Evolutionary conservation across 2,113 vertebrate genomes (phyloP), one percentile per base, ranked within the genome.

Genomic region (Paracanthobrama guichenoti): DNA sequence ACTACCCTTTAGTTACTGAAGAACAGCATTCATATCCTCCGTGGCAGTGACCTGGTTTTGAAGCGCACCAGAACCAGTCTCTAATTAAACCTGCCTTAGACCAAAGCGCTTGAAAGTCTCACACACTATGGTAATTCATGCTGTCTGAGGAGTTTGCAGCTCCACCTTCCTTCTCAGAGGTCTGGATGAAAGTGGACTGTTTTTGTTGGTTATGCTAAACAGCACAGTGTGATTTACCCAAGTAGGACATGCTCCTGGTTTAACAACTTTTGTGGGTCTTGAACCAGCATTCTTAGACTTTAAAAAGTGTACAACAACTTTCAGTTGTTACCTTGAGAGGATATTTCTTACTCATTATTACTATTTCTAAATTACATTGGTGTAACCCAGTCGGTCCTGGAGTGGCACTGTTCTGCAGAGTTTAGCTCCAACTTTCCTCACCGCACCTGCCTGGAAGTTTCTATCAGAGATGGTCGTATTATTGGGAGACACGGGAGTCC

Each of bases 151-250:
- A 77, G 28, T 35, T 77, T 6, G 10, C 75, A 7, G 75, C 75
- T 77, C 75, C 24, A 72, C 39, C 69, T 72, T 72, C 22, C 42
- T 44, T 72, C 39, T 75, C 48, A 48, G 73, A 75, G 48, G 44
- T 75, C 73, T 16, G 73, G 73, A 75, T 75, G 48, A 75, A 75
- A 50, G 75, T 77, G 75, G 75, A 55, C 53, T 77, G 53, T 39
- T 77, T 59, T 57, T 77, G 72, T 59, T 77, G 75, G 53, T 59
- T 57, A 35, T 59, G 75, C 28, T 55, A 75, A 75, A 53, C 24
- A 75, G 46, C 46, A 53, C 75, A 39, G 28, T 55, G 11, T 31
- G 46, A 48, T 75, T 74, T 69, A 28, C 8, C 14, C 13, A 75
- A 75, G 46, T 75, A 75, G 72, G 44, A 50, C 72, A 75, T 28